Evolutionary conservation across 2,888 invertebrate species (phyloP).

Genomic region (Heliconius ethilla): DNA sequence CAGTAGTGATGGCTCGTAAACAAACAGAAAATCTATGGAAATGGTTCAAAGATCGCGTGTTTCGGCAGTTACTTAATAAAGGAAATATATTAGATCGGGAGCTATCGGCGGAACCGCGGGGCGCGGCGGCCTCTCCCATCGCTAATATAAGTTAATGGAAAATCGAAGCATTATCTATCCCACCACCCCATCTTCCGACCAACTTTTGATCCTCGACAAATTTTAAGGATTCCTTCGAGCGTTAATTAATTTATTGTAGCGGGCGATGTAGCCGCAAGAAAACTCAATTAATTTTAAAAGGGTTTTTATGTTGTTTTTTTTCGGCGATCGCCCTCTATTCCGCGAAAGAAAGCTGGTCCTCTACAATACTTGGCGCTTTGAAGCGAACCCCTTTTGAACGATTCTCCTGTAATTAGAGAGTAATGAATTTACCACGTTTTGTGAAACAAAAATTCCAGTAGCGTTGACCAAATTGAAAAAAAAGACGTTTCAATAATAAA

Average conservation of each 20-base stretch:
- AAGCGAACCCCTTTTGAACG: conserved; percentile 64
- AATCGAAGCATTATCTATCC: conserved; percentile 79
- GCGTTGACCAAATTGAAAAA: conserved; percentile 19
- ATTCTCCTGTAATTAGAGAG: conserved; percentile 71
- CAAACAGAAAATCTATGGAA: conserved; percentile 75
- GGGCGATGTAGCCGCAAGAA: conserved; percentile 79
- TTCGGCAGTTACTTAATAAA: conserved; percentile 72
- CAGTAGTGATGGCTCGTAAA: conserved; percentile 71
- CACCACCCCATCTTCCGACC: conserved; percentile 54
- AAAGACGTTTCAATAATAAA: background rate
- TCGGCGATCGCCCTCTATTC: conserved; percentile 62
- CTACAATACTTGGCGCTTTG: conserved; percentile 70
- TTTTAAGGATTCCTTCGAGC: conserved; percentile 80
- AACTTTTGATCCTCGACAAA: conserved; percentile 80
- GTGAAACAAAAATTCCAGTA: conserved; percentile 34
- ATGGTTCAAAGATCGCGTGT: conserved; percentile 81
- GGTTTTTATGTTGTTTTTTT: conserved; percentile 81
- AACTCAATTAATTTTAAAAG: conserved; percentile 83
- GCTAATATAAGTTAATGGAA: conserved; percentile 80
- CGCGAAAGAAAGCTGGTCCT: conserved; percentile 56
- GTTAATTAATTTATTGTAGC: conserved; percentile 82
- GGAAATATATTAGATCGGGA: conserved; percentile 76
- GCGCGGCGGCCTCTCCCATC: conserved; percentile 72
- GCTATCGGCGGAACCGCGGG: conserved; percentile 65
- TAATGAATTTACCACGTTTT: conserved; percentile 65